Evolutionary conservation across 2,797 vertebrate species (phyloP), one percentile per base, ranked within the genome.

Genomic region (Hydrophis major): DNA sequence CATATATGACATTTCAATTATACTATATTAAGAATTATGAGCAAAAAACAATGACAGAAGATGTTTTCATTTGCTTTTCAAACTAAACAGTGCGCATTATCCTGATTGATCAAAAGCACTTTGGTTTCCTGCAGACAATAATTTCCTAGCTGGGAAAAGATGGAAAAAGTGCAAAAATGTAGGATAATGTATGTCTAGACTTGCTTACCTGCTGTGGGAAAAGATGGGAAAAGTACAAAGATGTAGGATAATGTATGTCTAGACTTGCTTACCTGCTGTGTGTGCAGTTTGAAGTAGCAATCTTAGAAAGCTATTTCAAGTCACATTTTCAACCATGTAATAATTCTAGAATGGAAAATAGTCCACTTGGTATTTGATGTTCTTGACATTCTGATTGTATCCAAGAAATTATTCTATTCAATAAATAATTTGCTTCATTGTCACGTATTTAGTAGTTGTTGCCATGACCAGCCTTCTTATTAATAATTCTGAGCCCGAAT

Each of bases 81-180:
- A 87, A 93, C 53, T 16, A 93, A 90, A 87, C 27, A 59, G 32
- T 25, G 32, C 59, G 6, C 14, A 87, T 90, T 88, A 74, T 87
- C 83, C 27, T 6, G 53, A 86, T 69, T 60, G 69, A 53, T 93
- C 22, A 2, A 74, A 66, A 90, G 27, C 59, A 74, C 61, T 87
- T 87, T 93, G 89, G 61, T 74, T 61, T 74, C 92, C 61, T 59
- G 37, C 61, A 93, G 92, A 90, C 53, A 83, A 69, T 74, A 90
- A 93, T 90, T 90, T 93, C 89, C 92, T 87, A 90, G 47, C 28
- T 63, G 47, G 92, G 57, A 27, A 90, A 53, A 90, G 61, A 90
- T 87, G 83, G 60, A 74, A 32, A 92, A 90, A 87, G 83, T 90
- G 28, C 32, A 90, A 86, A 93, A 60, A 87, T 93, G 53, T 57